Percentiles rank a stretch among this genome's conserved stretches.
Conservation (phyloP, 2,888 invertebrate genomes). For the Leuctra nigra region DNA sequence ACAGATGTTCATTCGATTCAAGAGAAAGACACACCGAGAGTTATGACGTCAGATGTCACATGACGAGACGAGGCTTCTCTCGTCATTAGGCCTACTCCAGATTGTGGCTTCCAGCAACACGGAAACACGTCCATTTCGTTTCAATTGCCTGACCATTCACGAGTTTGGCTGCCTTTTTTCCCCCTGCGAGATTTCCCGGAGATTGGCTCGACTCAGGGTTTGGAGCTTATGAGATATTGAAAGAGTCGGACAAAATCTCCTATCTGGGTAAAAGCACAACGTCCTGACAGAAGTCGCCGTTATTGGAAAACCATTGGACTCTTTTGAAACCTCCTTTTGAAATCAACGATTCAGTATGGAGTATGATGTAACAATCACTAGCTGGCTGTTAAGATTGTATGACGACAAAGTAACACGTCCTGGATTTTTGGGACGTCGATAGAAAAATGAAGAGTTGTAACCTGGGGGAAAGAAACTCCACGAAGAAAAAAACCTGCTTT, state of each 20-base stretch:
- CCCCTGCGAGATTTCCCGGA: neutral
- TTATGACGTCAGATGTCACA: neutral
- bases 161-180: neutral
- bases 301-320: slow-evolving; percentile 17
- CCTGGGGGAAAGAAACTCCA: neutral
- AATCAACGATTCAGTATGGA: slow-evolving; percentile 12
- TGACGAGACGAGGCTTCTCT: no score
- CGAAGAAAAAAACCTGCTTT: neutral
- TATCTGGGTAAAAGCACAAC: slow-evolving; percentile 1
- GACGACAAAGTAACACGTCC: neutral
- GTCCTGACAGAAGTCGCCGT: slow-evolving; percentile 4
- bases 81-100: slow-evolving; percentile 3
- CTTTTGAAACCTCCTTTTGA: slow-evolving; percentile 11
- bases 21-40: neutral
- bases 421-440: neutral
- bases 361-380: slow-evolving; percentile 15
- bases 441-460: neutral
- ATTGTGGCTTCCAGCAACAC: neutral
- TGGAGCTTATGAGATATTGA: slow-evolving; percentile 7
- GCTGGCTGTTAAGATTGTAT: slow-evolving; percentile 13
- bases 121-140: neutral
- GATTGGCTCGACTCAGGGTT: neutral
- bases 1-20: neutral
- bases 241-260: slow-evolving; percentile 8
- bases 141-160: neutral